Percentiles rank a stretch among this genome's conserved stretches.
Evolutionary conservation across 2,888 invertebrate genomes (phyloP).

Genomic region (Leucophenga montana): DNA sequence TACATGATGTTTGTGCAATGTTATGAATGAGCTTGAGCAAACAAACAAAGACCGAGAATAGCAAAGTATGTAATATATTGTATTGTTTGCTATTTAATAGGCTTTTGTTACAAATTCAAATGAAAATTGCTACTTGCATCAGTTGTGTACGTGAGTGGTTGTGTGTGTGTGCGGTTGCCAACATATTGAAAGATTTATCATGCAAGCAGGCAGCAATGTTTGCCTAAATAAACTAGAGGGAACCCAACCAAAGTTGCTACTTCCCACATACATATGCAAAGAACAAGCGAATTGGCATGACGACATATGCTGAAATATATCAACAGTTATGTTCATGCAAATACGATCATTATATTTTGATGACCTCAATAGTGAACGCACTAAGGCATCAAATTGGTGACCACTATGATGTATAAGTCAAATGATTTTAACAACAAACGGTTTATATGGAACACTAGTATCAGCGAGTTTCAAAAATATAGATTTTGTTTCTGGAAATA

Average conservation of each 20-base stretch:
- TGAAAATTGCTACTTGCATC: slow-evolving; percentile 47
- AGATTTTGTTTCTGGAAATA: too few relatives aligned
- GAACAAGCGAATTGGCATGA: neutral
- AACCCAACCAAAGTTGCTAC: neutral
- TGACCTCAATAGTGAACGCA: too few relatives aligned
- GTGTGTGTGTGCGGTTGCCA: slow-evolving; percentile 37
- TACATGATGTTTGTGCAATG: neutral
- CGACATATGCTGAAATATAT: slow-evolving; percentile 7
- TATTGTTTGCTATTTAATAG: slow-evolving; percentile 60
- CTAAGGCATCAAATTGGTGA: too few relatives aligned
- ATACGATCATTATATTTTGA: too few relatives aligned
- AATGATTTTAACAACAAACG: too few relatives aligned
- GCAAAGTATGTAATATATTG: slow-evolving; percentile 39
- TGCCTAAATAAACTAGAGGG: slow-evolving; percentile 43
- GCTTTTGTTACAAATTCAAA: slow-evolving; percentile 60
- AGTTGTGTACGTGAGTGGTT: slow-evolving; percentile 12
- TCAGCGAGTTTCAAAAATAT: too few relatives aligned
- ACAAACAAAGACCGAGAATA: slow-evolving; percentile 10
- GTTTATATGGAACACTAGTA: too few relatives aligned
- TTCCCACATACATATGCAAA: neutral
- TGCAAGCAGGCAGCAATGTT: slow-evolving; percentile 36
- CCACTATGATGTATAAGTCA: too few relatives aligned
- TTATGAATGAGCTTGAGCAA: slow-evolving; percentile 17
- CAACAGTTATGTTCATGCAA: neutral
- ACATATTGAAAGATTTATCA: slow-evolving; percentile 58